A percentile compares a stretch with the other conserved stretches of the same genome.
These are phyloP conservation scores for Drosophila subobscura DNA, from an alignment of 1,140 invertebrate species.

Conservation along the genomic window DNA sequence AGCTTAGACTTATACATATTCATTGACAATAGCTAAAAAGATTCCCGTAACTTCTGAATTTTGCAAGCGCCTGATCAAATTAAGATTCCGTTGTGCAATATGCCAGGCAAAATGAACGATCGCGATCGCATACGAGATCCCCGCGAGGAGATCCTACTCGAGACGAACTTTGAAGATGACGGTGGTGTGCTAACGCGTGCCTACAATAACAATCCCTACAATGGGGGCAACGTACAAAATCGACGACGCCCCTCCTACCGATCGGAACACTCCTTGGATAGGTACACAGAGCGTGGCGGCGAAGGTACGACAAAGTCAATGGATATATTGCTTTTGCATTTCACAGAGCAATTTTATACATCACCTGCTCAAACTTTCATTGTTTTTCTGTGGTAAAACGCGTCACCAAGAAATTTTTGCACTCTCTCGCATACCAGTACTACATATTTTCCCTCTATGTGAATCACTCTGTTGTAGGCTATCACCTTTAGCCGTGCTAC, in stretches of 20 bases:
- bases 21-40: constrained; percentile 2
- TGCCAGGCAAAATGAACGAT: constrained; percentile 64
- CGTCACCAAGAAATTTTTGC: background rate
- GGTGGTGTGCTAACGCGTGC: constrained; percentile 79
- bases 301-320: constrained; percentile 64
- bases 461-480: constrained; percentile 39
- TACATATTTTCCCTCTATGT: constrained; percentile 27
- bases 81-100: constrained; percentile 50
- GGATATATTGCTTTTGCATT: constrained; percentile 1
- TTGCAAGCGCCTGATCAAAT: constrained; percentile 26
- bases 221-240: constrained; percentile 57
- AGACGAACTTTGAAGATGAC: constrained; percentile 83
- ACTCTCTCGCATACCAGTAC: constrained; percentile 2
- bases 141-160: constrained; percentile 80
- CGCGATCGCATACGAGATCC: constrained; percentile 79
- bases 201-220: constrained; percentile 79
- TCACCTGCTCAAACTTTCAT: background rate
- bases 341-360: constrained; percentile 2
- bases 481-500: constrained; percentile 18
- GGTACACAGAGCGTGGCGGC: constrained; percentile 79
- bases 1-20: constrained; percentile 6
- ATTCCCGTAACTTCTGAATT: constrained; percentile 7
- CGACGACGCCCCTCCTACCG: constrained; percentile 68
- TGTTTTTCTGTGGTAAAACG: background rate
- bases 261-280: constrained; percentile 80